Evolutionary conservation across 2,797 vertebrate genomes (phyloP), one percentile per base, ranked within the genome.

Genomic region (Pyrocephalus nanus): DNA sequence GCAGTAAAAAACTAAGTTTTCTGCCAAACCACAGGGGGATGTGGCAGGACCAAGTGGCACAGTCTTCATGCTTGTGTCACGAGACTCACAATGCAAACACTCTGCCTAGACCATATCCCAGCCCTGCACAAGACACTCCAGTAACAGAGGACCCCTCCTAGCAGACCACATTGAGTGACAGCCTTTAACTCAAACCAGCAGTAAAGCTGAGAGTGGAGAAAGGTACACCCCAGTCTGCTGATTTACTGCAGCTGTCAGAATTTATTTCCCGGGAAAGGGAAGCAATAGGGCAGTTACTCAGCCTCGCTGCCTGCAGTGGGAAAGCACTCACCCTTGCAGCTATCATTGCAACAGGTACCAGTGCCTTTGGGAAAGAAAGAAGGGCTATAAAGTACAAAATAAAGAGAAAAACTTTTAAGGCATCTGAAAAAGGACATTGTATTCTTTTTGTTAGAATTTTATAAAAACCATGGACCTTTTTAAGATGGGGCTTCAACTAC

Each of bases 81-180:
- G 0, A 40, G 71, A 34, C 43, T 21, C 0, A 0, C 55, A 34
- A 2, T 1, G 36, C 61, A 50, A 67, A 72, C 32, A 8, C 50
- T 15, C 21, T 36, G 61, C 36, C 60, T 26, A 16, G 40, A 40
- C 9, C 30, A 10, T 2, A 1, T 43, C 57, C 34, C 10, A n/a
- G 73, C 40, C 65, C 72, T 34, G 50, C 18, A 10, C 4, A 3
- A 13, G 61, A 20, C 42, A 10, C 11, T 43, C 11, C 9, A 15
- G 57, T 1, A 47, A 57, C 27, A 82, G 21, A n/a, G 3, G 6
- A n/a, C 6, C 25, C 17, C 47, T 77, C 65, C 22, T 15, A 57
- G 12, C 1, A 50, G 48, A 47, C 20, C 36, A 40, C 43, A 1
- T 18, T 25, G 40, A 76, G 54, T 7, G 60, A 79, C 27, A 50